Percentiles rank a stretch among this genome's conserved stretches.
These are phyloP conservation scores for Paradoxurus hermaphroditus DNA, from an alignment of 2,113 vertebrate genomes.

Conservation along the genomic window DNA sequence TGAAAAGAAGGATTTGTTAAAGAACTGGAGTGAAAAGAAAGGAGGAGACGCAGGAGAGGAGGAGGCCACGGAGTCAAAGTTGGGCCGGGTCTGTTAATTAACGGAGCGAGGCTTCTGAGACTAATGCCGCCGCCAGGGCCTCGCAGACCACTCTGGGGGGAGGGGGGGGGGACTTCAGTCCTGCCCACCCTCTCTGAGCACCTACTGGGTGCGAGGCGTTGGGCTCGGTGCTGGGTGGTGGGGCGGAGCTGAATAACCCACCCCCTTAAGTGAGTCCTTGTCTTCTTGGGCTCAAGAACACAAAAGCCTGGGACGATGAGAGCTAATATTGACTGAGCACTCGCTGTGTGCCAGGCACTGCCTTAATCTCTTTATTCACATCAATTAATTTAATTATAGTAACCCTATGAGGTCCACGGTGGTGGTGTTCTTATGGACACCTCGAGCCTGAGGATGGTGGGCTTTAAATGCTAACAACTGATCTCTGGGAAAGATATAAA, in stretches of 20 bases:
- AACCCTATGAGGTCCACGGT: neutral
- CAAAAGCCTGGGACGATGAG: neutral
- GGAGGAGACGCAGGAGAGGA: constrained; percentile 74
- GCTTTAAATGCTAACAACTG: neutral
- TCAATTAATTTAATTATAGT: neutral
- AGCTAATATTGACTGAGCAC: neutral
- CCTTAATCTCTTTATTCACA: neutral
- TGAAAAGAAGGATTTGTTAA: constrained; percentile 87
- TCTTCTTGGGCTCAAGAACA: neutral
- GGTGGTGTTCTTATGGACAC: neutral
- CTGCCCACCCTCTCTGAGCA: neutral
- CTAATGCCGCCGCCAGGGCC: constrained; percentile 29
- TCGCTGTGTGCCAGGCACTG: neutral
- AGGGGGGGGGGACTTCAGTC: too few relatives aligned
- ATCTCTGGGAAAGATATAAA: neutral
- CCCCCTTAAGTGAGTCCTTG: neutral
- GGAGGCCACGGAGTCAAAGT: constrained; percentile 73
- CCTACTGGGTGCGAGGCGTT: neutral
- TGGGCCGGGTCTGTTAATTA: constrained; percentile 77
- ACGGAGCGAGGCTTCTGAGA: constrained; percentile 66
- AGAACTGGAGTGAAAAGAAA: constrained; percentile 79
- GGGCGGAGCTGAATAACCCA: neutral
- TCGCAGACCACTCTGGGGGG: neutral
- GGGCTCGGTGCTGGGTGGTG: neutral
- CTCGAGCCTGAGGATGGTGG: neutral